Evolutionary conservation across 2,888 invertebrate genomes (phyloP), one percentile per base, ranked within the genome.

Genomic region (Cyclophora punctaria): DNA sequence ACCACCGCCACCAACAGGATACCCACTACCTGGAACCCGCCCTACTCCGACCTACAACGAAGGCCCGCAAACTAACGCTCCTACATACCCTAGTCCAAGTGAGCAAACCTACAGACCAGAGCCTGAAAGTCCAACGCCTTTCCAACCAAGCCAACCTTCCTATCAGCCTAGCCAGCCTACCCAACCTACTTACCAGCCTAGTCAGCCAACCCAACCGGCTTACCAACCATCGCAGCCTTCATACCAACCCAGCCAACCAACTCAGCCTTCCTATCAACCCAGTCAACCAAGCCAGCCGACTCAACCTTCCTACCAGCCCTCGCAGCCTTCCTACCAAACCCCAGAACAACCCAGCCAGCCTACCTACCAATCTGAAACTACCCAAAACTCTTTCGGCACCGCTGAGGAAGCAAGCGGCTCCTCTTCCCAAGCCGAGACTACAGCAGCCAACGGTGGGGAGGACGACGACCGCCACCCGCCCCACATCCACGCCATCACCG

Each of bases 401-500:
- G 50, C 51, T 33, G 47, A 55, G 46, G 51, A 56, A 33, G 47
- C 46, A 20, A 60, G 63, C 33, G 52, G 45, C 6, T 48, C 55
- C 34, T 46, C 49, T 35, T 60, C 64, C 20, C 62, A 66, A 49
- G 66, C 61, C 3, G 45, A 7, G 4, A 44, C 44, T 5, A 5
- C 50, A 3, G 48, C 60, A 46, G 55, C 66, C 37, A 44, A 61
- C 3, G 55, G 67, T 43, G 66, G 67, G 43, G 90, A 89, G n/a
- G 92, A 92, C 42, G 92, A 92, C 35, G 83, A 90, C 47, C 91
- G 91, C 50, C 94, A 94, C 68, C 94, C 93, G 44, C 93, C 95
- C 3, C 94, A 94, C 61, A 93, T 95, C 60, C 93, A 94, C 68
- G 90, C 90, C 0, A 91, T 95, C 50, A 91, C 93, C 43, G 95